phyloP scores from a whole-genome alignment of 92 coral and sea anemone genomes.

The Heteractis magnifica region DNA sequence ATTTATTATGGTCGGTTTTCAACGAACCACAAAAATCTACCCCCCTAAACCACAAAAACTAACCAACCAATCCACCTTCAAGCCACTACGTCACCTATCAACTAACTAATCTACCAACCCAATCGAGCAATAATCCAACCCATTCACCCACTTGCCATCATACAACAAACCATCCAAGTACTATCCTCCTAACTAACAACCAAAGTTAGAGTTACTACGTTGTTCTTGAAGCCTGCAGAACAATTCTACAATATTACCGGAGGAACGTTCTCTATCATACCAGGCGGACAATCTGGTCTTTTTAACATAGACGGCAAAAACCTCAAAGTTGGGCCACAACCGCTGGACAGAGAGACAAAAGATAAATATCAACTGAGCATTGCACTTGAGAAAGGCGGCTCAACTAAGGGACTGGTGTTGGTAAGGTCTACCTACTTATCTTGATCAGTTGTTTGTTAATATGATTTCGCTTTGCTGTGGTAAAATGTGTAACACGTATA shows the following conservation, averaged over 20 bases:
- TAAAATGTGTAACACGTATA: too few relatives aligned
- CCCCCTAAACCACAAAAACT: too few relatives aligned
- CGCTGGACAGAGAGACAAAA: conserved; percentile 14
- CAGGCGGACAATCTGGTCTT: not conserved
- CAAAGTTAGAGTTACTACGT: not conserved
- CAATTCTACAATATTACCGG: not conserved
- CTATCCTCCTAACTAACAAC: too few relatives aligned
- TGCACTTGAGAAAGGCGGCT: not conserved
- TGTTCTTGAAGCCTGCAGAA: conserved; percentile 6
- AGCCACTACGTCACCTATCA: too few relatives aligned
- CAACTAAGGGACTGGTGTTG: not conserved
- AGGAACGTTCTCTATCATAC: not conserved
- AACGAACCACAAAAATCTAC: too few relatives aligned
- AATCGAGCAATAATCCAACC: too few relatives aligned
- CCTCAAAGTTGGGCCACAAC: not conserved
- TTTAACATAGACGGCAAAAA: not conserved
- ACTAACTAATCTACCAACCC: too few relatives aligned
- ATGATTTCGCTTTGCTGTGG: too few relatives aligned
- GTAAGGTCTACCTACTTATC: not conserved
- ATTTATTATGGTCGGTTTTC: not conserved
- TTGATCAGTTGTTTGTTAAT: too few relatives aligned
- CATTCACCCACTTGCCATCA: too few relatives aligned
- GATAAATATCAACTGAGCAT: not conserved
- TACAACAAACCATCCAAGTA: too few relatives aligned
- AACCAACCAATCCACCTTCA: too few relatives aligned